Evolutionary conservation across 2,113 vertebrate species (phyloP).

Genomic region (Oryzias celebensis): DNA sequence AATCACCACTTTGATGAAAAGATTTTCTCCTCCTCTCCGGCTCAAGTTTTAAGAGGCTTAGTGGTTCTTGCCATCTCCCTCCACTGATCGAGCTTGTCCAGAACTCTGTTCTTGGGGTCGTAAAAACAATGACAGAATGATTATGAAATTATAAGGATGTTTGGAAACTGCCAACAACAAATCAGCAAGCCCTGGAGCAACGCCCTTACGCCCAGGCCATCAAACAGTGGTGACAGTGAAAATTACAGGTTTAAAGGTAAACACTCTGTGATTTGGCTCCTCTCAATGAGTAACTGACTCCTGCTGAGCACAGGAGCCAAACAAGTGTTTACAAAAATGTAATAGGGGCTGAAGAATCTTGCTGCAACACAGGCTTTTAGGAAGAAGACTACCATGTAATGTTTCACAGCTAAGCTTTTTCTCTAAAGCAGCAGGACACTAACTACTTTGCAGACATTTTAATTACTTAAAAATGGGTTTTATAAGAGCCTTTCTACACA

Average conservation of each 20-base stretch:
- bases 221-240: slow-evolving; percentile 20
- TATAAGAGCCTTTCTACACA: not conserved
- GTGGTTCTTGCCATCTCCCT: slow-evolving; percentile 43
- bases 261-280: slow-evolving; percentile 53
- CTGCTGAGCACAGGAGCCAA: slow-evolving; percentile 12
- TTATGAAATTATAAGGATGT: slow-evolving; percentile 61
- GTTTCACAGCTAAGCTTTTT: slow-evolving; percentile 8
- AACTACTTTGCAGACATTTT: slow-evolving; percentile 1
- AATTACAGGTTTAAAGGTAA: slow-evolving; percentile 53
- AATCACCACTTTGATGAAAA: slow-evolving; percentile 58
- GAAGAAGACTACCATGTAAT: slow-evolving; percentile 38
- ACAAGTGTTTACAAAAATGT: slow-evolving; percentile 20
- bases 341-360: slow-evolving; percentile 20
- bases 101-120: slow-evolving; percentile 48
- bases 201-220: slow-evolving; percentile 35
- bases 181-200: slow-evolving; percentile 41
- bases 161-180: slow-evolving; percentile 58
- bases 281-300: slow-evolving; percentile 26
- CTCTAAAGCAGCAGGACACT: slow-evolving; percentile 8
- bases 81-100: slow-evolving; percentile 39
- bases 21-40: slow-evolving; percentile 33
- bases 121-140: slow-evolving; percentile 32
- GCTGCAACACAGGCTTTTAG: slow-evolving; percentile 20
- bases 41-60: slow-evolving; percentile 61
- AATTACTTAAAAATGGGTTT: not conserved